These are phyloP conservation scores for Plecturocebus donacophilus DNA, from an alignment of 2,113 vertebrate species.

Conservation along the genomic window DNA sequence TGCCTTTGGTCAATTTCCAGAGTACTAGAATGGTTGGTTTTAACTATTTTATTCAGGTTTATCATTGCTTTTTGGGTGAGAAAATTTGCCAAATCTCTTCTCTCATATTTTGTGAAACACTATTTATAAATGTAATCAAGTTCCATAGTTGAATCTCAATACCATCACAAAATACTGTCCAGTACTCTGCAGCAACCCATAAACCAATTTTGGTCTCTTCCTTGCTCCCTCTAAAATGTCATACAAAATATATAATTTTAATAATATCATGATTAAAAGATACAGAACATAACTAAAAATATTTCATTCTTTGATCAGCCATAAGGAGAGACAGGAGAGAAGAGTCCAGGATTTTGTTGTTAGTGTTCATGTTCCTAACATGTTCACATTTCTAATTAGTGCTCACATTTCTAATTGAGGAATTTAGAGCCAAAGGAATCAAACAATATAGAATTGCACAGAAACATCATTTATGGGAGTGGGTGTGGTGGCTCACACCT, in stretches of 20 bases:
- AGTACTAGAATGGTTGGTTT: not conserved
- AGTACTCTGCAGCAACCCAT: not conserved
- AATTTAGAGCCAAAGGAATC: not conserved
- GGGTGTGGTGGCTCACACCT: too few relatives aligned
- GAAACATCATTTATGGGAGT: not conserved
- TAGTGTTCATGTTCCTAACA: too few relatives aligned
- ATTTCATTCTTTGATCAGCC: not conserved
- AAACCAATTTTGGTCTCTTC: not conserved
- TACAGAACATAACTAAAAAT: not conserved
- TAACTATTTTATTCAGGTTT: not conserved
- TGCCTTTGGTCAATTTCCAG: not conserved
- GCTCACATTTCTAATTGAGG: not conserved
- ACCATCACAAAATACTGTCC: not conserved
- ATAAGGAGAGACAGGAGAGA: not conserved
- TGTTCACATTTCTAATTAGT: too few relatives aligned
- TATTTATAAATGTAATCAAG: not conserved
- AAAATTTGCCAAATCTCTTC: not conserved
- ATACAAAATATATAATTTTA: not conserved
- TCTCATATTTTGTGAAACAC: not conserved
- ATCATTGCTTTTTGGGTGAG: not conserved
- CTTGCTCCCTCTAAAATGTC: not conserved
- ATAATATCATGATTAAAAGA: slow-evolving; percentile 7
- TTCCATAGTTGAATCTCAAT: not conserved
- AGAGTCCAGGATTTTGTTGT: not conserved
- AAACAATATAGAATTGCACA: not conserved